phyloP scores from a whole-genome alignment of 2,797 vertebrate genomes.

The Spea hammondii region DNA sequence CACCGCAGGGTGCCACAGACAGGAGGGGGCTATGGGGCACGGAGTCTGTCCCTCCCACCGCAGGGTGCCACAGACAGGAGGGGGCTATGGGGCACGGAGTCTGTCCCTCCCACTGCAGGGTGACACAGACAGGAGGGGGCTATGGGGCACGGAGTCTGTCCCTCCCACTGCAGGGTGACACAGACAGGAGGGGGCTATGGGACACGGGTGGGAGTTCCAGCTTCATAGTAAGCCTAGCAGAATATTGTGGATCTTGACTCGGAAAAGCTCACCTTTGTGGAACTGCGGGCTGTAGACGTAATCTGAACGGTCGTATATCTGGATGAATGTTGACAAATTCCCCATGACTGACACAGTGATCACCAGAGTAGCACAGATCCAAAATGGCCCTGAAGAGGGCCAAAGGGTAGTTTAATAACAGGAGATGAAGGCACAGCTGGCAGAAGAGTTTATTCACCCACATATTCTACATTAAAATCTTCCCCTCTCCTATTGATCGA shows the following conservation, averaged over 20 bases:
- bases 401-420: too few species aligned
- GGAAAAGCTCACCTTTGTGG: slow-evolving; percentile 67
- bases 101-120: too few species aligned
- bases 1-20: too few species aligned
- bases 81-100: not conserved
- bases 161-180: not conserved
- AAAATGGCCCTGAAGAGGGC: slow-evolving; percentile 76
- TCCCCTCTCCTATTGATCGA: too few species aligned
- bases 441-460: too few species aligned
- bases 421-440: too few species aligned
- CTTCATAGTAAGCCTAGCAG: too few species aligned
- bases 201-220: not conserved
- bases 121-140: too few species aligned
- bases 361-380: slow-evolving; percentile 85
- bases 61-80: too few species aligned
- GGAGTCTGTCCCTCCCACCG: not conserved
- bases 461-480: too few species aligned
- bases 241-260: too few species aligned
- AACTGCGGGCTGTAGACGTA: slow-evolving; percentile 81
- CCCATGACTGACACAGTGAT: slow-evolving; percentile 79
- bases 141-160: not conserved
- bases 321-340: slow-evolving; percentile 77
- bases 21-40: not conserved
- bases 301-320: slow-evolving; percentile 58
- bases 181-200: not conserved